Conservation (phyloP, 2,113 vertebrate species). For the Toxotes chatareus region DNA sequence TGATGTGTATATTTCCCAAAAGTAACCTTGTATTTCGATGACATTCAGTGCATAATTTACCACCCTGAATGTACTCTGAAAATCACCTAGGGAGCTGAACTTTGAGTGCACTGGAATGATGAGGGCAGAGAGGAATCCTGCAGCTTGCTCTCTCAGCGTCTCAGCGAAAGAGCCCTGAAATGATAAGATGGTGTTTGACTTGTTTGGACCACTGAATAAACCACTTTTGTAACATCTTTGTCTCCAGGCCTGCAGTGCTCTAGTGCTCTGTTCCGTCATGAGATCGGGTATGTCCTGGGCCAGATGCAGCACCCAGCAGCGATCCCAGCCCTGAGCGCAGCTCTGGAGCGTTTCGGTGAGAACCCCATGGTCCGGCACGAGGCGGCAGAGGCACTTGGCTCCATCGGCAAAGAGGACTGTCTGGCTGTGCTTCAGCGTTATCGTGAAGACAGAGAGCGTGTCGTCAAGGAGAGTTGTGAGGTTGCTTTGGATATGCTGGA, state of each 20-base stretch:
- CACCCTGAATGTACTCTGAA: too few relatives aligned
- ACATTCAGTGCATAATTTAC: too few relatives aligned
- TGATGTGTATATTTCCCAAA: neutral
- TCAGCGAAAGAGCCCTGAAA: neutral
- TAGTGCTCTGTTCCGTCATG: constrained; percentile 94
- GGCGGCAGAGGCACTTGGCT: constrained; percentile 93
- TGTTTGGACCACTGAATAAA: neutral
- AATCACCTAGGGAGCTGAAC: too few relatives aligned
- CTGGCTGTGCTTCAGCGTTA: constrained; percentile 84
- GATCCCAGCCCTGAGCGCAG: constrained; percentile 83
- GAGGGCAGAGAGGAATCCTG: neutral
- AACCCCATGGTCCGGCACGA: constrained; percentile 97
- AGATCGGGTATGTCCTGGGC: constrained; percentile 94
- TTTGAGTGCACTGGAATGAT: too few relatives aligned
- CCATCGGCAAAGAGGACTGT: constrained; percentile 92
- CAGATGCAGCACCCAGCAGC: constrained; percentile 92
- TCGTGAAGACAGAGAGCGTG: constrained; percentile 84
- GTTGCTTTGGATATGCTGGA: constrained; percentile 95
- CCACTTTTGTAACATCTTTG: neutral
- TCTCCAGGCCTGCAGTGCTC: constrained; percentile 86
- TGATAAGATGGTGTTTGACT: neutral
- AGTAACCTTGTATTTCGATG: too few relatives aligned
- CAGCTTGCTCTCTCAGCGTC: neutral
- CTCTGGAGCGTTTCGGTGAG: constrained; percentile 80
- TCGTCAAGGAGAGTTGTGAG: constrained; percentile 96